Conservation (phyloP, 2,113 vertebrate species). For the Notiomystis cincta region DNA sequence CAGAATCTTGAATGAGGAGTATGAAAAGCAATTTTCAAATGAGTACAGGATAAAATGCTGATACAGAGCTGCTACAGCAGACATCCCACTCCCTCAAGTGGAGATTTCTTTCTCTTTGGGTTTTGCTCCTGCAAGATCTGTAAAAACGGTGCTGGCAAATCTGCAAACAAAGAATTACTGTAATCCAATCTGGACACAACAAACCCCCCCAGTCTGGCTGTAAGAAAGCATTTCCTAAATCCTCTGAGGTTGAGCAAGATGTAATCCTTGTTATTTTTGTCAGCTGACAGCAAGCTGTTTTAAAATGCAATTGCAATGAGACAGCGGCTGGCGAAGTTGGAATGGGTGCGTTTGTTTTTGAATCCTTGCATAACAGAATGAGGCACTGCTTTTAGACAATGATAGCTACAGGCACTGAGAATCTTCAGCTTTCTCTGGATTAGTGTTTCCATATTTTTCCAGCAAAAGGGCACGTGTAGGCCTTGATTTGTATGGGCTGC, state of each 20-base stretch:
- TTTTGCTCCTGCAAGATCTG: not conserved
- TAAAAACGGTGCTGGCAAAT: not conserved
- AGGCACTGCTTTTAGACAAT: not conserved
- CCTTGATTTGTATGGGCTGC: not conserved
- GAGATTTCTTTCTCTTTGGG: not conserved
- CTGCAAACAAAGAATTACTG: not conserved
- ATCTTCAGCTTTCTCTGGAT: not conserved
- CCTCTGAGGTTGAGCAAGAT: not conserved
- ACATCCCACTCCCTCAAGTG: not conserved
- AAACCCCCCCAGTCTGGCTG: not conserved
- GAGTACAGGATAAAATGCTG: not conserved
- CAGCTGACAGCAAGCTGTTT: not conserved
- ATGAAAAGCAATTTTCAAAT: not conserved
- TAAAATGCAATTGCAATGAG: not conserved
- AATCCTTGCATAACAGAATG: not conserved
- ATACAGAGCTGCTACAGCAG: not conserved
- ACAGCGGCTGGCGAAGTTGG: not conserved
- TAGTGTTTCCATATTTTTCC: not conserved
- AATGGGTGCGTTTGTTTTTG: not conserved
- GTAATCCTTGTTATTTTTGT: not conserved
- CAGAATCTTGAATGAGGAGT: not conserved
- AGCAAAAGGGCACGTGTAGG: not conserved
- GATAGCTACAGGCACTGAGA: not conserved
- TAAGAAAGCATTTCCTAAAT: not conserved
- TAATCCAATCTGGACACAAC: not conserved